A percentile compares a stretch with the other conserved stretches of the same genome.
Evolutionary conservation across 2,888 invertebrate species (phyloP).

Genomic region (Anarsia innoxiella): DNA sequence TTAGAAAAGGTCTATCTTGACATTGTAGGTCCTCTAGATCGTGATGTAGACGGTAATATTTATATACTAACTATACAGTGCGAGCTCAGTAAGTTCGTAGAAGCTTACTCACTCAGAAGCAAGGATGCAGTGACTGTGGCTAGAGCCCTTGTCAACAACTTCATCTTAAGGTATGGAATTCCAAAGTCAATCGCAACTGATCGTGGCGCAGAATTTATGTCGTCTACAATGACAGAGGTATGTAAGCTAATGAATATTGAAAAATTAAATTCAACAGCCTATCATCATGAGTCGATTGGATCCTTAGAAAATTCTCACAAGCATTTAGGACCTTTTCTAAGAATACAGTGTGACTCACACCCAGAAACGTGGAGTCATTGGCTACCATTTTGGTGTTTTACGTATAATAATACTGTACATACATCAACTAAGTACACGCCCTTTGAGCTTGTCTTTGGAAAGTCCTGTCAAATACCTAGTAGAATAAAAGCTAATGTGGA

Average conservation of each 20-base stretch:
- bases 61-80: not conserved
- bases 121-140: not conserved
- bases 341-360: slow-evolving; percentile 1
- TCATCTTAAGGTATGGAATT: slow-evolving; percentile 2
- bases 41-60: slow-evolving; percentile 32
- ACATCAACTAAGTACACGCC: slow-evolving; percentile 2
- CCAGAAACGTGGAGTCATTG: not conserved
- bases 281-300: slow-evolving; percentile 5
- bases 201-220: slow-evolving; percentile 5
- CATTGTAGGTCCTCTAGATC: slow-evolving; percentile 17
- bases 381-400: slow-evolving; percentile 9
- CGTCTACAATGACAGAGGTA: slow-evolving; percentile 6
- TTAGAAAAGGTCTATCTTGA: slow-evolving; percentile 15
- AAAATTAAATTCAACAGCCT: slow-evolving; percentile 3
- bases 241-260: slow-evolving; percentile 6
- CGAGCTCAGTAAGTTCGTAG: no score
- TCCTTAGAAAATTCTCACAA: no score
- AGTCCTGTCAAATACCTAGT: not conserved
- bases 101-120: slow-evolving; percentile 10
- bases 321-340: slow-evolving; percentile 1
- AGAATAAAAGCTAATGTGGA: not conserved
- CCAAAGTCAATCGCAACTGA: not conserved
- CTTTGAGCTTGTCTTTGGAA: slow-evolving; percentile 6
- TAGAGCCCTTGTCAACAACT: not conserved
- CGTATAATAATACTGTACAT: slow-evolving; percentile 6